phyloP scores from a whole-genome alignment of 2,797 vertebrate genomes.

The Lutjanus argentimaculatus region DNA sequence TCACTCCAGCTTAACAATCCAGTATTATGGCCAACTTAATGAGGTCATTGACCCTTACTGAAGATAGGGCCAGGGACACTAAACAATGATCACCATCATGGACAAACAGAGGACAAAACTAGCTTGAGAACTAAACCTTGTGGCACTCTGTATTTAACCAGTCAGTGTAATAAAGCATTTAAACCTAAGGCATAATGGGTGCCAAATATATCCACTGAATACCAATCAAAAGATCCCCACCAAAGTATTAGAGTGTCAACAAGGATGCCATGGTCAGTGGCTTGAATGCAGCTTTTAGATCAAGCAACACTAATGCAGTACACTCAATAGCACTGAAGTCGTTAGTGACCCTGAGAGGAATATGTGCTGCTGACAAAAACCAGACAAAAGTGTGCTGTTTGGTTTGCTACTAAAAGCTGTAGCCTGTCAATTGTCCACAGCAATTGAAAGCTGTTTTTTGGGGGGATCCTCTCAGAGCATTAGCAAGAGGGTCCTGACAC shows the following conservation, averaged over 20 bases:
- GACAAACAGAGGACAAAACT: constrained; percentile 9
- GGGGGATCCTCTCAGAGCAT: constrained; percentile 7
- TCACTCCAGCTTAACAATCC: not conserved
- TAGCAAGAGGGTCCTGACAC: constrained; percentile 15
- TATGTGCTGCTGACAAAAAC: constrained; percentile 24
- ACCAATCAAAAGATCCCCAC: constrained; percentile 19
- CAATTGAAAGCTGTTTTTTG: constrained; percentile 18
- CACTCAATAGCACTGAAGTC: constrained; percentile 32
- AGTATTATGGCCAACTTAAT: not conserved
- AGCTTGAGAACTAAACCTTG: constrained; percentile 19
- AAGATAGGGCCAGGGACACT: not conserved
- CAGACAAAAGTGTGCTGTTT: constrained; percentile 29
- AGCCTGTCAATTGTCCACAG: constrained; percentile 23
- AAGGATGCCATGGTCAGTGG: constrained; percentile 34
- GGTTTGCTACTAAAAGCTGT: constrained; percentile 32
- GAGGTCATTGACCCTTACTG: not conserved
- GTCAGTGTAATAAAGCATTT: constrained; percentile 26
- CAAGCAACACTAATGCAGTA: constrained; percentile 38
- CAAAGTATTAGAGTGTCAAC: constrained; percentile 34
- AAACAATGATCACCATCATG: not conserved
- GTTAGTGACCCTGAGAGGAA: constrained; percentile 34
- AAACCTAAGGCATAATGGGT: constrained; percentile 16
- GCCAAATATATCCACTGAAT: constrained; percentile 15
- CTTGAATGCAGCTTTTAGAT: constrained; percentile 43
- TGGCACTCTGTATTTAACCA: constrained; percentile 25